phyloP scores from a whole-genome alignment of 2,797 vertebrate genomes.

The Oceanodroma leucorhoa region DNA sequence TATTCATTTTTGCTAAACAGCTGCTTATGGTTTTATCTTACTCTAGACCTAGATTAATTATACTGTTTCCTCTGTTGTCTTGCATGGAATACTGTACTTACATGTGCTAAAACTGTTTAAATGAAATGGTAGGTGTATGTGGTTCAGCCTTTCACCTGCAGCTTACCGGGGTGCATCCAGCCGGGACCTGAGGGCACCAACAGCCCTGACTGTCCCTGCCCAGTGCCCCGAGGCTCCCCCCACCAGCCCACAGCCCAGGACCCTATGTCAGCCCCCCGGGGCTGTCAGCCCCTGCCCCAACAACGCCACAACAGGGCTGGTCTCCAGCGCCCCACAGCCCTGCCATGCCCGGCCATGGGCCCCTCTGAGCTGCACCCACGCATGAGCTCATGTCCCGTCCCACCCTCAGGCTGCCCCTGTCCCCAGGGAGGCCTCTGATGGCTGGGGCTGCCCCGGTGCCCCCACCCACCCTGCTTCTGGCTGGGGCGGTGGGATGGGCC shows the following conservation, averaged over 20 bases:
- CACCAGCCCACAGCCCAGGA: background rate
- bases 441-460: background rate
- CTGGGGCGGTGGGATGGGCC: background rate
- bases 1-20: background rate
- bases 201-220: background rate
- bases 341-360: background rate
- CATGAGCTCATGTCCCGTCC: accelerated
- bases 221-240: accelerated
- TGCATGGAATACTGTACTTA: background rate
- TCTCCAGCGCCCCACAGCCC: background rate
- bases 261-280: accelerated
- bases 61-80: background rate
- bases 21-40: background rate
- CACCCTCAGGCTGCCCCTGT: accelerated
- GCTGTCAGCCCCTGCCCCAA: background rate
- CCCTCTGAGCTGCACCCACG: accelerated
- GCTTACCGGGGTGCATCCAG: background rate
- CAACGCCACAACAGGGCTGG: accelerated
- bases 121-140: background rate
- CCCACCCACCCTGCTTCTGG: background rate
- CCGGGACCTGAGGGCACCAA: accelerated
- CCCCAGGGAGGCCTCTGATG: background rate
- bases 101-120: accelerated
- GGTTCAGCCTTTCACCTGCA: background rate
- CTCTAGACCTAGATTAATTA: background rate